These are phyloP conservation scores for Anguilla rostrata DNA, from an alignment of 2,113 vertebrate genomes.

Conservation along the genomic window DNA sequence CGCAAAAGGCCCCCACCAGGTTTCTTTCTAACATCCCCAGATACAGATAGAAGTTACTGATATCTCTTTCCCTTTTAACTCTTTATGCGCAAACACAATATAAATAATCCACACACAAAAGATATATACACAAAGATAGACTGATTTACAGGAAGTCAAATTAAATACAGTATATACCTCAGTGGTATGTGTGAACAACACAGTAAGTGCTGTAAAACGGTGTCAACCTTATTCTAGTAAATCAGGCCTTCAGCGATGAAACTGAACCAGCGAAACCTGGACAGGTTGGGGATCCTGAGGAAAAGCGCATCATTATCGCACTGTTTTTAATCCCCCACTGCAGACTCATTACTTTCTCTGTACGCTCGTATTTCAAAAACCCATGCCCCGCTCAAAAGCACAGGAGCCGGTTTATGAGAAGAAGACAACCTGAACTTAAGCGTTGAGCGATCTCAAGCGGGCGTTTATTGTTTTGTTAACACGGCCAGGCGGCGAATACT, in stretches of 20 bases:
- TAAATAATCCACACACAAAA: too few relatives aligned
- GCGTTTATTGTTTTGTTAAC: conserved; percentile 19
- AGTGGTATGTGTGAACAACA: too few relatives aligned
- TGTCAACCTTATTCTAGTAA: background rate
- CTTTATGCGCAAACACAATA: too few relatives aligned
- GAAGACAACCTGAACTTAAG: background rate
- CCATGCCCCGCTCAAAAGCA: background rate
- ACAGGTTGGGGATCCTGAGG: background rate
- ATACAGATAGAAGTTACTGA: too few relatives aligned
- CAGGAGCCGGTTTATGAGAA: background rate
- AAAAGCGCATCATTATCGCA: background rate
- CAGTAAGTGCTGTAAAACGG: background rate
- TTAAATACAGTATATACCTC: too few relatives aligned
- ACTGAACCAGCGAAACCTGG: background rate
- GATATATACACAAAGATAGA: too few relatives aligned
- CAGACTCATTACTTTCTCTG: background rate
- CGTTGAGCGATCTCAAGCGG: conserved; percentile 4
- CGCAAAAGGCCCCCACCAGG: too few relatives aligned
- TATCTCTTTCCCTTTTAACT: too few relatives aligned
- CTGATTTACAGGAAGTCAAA: too few relatives aligned
- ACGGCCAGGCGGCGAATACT: conserved; percentile 56
- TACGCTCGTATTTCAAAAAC: background rate
- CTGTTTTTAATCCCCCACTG: background rate
- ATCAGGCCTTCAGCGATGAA: background rate
- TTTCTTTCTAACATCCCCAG: too few relatives aligned